phyloP scores from a whole-genome alignment of 1,140 invertebrate species.

The Drosophila erecta region DNA sequence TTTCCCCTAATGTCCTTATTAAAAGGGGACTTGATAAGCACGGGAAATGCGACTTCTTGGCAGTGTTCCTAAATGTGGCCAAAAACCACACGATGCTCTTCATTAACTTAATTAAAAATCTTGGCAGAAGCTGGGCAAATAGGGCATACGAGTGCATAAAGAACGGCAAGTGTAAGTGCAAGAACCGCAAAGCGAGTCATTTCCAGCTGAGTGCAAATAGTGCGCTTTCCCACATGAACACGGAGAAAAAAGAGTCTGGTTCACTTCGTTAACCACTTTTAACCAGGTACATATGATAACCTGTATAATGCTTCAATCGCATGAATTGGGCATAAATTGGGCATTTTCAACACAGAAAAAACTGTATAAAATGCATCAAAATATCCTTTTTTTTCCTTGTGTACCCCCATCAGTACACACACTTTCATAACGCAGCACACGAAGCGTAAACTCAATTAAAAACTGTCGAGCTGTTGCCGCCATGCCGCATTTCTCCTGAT shows the following conservation, averaged over 20 bases:
- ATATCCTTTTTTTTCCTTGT: neutral
- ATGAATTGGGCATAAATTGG: too few relatives aligned
- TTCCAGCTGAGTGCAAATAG: constrained; percentile 70
- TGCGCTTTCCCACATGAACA: constrained; percentile 11
- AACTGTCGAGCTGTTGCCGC: constrained; percentile 71
- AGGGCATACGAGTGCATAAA: constrained; percentile 31
- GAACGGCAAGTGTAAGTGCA: constrained; percentile 34
- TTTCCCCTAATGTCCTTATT: constrained; percentile 27
- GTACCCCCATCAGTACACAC: constrained; percentile 2
- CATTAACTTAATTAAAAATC: constrained; percentile 81
- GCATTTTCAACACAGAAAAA: too few relatives aligned
- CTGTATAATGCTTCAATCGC: too few relatives aligned
- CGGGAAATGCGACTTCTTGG: constrained; percentile 18
- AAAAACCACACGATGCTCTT: constrained; percentile 77
- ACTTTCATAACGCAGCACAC: constrained; percentile 66
- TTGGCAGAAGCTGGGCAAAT: constrained; percentile 31
- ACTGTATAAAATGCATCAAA: too few relatives aligned
- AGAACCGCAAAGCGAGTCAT: constrained; percentile 76
- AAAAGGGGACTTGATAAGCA: constrained; percentile 27
- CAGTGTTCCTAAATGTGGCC: constrained; percentile 37
- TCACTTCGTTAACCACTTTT: too few relatives aligned
- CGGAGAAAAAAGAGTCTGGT: neutral
- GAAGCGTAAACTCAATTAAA: constrained; percentile 82
- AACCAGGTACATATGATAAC: too few relatives aligned
- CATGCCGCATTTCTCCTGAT: constrained; percentile 46